Base-by-base conservation (phyloP, 2,797 vertebrate genomes). In the Rhabdophis nuchalis region DNA sequence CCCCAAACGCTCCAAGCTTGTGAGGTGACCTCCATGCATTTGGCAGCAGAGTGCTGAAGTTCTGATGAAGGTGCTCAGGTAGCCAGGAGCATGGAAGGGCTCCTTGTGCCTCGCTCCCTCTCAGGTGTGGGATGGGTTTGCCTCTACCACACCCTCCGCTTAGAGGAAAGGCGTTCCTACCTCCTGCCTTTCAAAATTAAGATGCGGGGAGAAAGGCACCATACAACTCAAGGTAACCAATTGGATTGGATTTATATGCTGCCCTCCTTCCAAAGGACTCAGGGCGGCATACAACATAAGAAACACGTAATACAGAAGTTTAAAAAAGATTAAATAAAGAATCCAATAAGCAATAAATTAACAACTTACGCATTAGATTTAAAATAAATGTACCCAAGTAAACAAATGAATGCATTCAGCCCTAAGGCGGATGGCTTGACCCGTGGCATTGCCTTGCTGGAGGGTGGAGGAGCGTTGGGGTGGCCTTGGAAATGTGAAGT, bases 381-480 rank as follows among this genome's bases (percentile, higher is more conserved):
- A n/a, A n/a, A n/a, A n/a, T n/a, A 41, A 77, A 77, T 10, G 3
- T 10, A 4, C 36, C 20, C 68, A 9, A 36, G 20, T 20, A 20
- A 77, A 20, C n/a, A 0, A 32, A 32, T 3, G 7, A 72, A 36
- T 9, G 16, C 68, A 36, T 20, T 7, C n/a, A 46, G 4, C 3
- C 32, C 13, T 12, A 5, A 27, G 1, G 77, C 52, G 9, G 0
- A 7, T 7, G 25, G 46, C 12, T 18, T 20, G 53, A 3, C 14
- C 2, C 7, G 5, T 72, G 46, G 13, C 1, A 29, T 56, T 9
- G 16, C 23, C 27, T 4, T 0, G 6, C 25, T 89, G 46, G n/a
- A 95, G 96, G 94, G 92, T 20, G 0, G 2, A 0, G 93, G 95
- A 93, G 36, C 9, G 0, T 4, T 4, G 93, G 96, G 93, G 95